phyloP scores from a whole-genome alignment of 2,113 vertebrate genomes.

The Brienomyrus brachyistius region DNA sequence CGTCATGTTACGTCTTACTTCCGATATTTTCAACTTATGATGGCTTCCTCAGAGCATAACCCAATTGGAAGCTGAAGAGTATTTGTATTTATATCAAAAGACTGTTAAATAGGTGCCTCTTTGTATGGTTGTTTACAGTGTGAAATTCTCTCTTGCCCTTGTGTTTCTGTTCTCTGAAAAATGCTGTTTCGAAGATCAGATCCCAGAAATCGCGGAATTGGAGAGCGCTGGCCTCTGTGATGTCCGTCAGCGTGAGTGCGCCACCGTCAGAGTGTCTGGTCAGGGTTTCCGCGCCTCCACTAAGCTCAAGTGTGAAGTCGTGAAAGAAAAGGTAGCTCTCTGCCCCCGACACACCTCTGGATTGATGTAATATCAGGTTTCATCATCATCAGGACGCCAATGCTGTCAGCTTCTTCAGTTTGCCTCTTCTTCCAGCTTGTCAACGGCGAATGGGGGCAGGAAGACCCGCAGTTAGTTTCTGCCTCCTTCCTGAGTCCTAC shows the following conservation, averaged over 20 bases:
- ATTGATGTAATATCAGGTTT: background rate
- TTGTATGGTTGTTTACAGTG: background rate
- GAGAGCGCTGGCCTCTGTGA: conserved; percentile 75
- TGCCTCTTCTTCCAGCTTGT: conserved; percentile 53
- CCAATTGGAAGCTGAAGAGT: background rate
- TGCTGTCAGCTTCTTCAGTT: background rate
- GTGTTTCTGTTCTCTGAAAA: background rate
- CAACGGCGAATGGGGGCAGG: conserved; percentile 60
- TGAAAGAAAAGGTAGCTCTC: conserved; percentile 71
- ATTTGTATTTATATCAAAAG: background rate
- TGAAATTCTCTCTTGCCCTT: background rate
- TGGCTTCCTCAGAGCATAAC: background rate
- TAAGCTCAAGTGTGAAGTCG: conserved; percentile 79
- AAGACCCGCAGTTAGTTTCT: conserved; percentile 50
- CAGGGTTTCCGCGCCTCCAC: conserved; percentile 69
- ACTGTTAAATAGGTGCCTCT: background rate
- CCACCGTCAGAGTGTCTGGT: conserved; percentile 64
- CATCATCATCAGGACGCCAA: background rate
- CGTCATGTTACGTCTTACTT: background rate
- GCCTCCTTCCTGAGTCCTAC: conserved; percentile 61
- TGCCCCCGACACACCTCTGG: background rate
- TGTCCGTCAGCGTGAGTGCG: conserved; percentile 62
- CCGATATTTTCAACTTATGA: background rate
- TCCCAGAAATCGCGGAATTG: conserved; percentile 74
- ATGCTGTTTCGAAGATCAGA: conserved; percentile 62